Evolutionary conservation across 2,113 vertebrate species (phyloP), one percentile per base, ranked within the genome.

Genomic region (Eleginops maclovinus): DNA sequence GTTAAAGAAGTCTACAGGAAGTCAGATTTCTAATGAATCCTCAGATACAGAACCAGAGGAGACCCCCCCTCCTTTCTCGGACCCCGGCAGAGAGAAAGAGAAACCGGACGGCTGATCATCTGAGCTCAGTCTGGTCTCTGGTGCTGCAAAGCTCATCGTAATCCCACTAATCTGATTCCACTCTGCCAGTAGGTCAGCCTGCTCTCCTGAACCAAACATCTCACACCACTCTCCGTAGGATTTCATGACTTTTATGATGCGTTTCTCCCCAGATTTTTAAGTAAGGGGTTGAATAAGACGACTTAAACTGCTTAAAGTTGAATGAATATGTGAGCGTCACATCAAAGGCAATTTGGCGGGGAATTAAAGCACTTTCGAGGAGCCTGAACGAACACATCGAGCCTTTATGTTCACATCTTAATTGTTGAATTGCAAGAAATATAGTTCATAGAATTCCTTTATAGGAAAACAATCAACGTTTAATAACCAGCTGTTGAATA

Each of bases 141-240:
- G 61, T 67, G 76, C 43, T 21, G 49, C 46, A 84, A 85, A 91
- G 62, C 81, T 60, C 40, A 12, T 24, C 1, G 11, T 92, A 93
- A 91, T 92, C 88, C 86, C 82, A 81, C 86, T 93, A 91, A 93
- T 93, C 91, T 91, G 89, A 77, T 87, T 83, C 49, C 19, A 79
- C 87, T 80, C 88, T 58, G 87, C 84, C 92, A 90, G 72, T 88
- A 61, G 89, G 89, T 91, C 88, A 77, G 64, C 43, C 47, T 79
- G 21, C 65, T 68, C 16, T 15, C 9, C 40, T 46, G 41, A 47
- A 19, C 26, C n/a, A 60, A 69, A 56, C 50, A 21, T 53, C 9
- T 53, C 7, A 36, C 6, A 36, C 8, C 31, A 8, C 31, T 13
- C 22, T 53, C 3, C 50, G 21, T 10, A 53, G 11, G 4, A 22